phyloP scores from a whole-genome alignment of 2,797 vertebrate genomes.

The Thunnus albacares region DNA sequence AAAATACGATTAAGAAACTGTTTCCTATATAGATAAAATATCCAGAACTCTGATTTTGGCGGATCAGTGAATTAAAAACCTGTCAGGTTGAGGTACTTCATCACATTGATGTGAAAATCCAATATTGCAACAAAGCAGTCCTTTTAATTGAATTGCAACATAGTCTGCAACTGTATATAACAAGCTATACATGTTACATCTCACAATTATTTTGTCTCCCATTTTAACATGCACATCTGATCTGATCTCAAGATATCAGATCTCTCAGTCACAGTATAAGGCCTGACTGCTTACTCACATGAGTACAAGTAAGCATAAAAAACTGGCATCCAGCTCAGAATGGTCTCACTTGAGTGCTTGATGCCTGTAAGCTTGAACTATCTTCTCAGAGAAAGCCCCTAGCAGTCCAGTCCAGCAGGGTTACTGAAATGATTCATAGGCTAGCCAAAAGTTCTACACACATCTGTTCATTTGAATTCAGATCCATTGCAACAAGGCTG shows the following conservation, averaged over 20 bases:
- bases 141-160: not conserved
- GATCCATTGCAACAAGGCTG: constrained; percentile 6
- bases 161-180: not conserved
- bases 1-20: not conserved
- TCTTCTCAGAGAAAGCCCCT: constrained; percentile 11
- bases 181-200: not conserved
- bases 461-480: constrained; percentile 29
- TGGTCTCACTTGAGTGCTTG: not conserved
- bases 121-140: not conserved
- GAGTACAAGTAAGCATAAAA: not conserved
- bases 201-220: not conserved
- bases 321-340: constrained; percentile 9
- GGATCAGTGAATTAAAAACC: not conserved
- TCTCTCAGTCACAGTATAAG: not conserved
- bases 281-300: constrained; percentile 29
- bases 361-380: constrained; percentile 1
- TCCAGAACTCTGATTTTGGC: not conserved
- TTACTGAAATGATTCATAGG: constrained; percentile 12
- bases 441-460: not conserved
- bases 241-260: not conserved
- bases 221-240: constrained; percentile 7
- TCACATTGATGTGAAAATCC: not conserved
- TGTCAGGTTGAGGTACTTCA: not conserved
- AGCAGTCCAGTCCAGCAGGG: not conserved
- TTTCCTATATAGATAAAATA: not conserved